Base-by-base conservation (phyloP, 1,140 invertebrate genomes). In the Lucilia sericata region DNA sequence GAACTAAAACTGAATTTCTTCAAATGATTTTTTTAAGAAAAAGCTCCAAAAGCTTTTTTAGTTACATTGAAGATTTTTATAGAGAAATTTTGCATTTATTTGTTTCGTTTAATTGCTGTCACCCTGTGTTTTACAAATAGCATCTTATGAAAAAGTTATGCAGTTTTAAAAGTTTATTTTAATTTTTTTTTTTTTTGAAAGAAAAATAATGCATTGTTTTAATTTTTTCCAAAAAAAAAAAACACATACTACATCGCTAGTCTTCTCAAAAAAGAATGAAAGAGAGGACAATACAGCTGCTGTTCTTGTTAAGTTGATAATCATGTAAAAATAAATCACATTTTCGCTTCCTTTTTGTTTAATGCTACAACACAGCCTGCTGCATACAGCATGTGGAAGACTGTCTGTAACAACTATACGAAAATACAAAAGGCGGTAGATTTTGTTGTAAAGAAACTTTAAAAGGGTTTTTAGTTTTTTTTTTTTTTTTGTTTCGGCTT, bases 311-410 rank as follows among this genome's bases (percentile, higher is more conserved):
- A 90, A 90, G 88, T 90, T 90, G 88, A 90, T 90, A 90, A 90
- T 88, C 88, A 90, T 90, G 88, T 90, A 90, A 89, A 90, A 90
- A 90, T 90, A 90, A 90, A 90, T 90, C 88, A 90, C 88, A 89
- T 90, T 89, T 89, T 89, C 87, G 88, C 89, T 88, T 87, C 88
- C 89, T 88, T 84, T 84, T 84, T 76, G 19, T 30, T 47, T 19
- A 34, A 30, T 55, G 81, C 25, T 30, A 30, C 25, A 30, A 3
- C 25, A 30, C 25, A 30, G 25, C 25, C 25, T 30, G 25, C 25
- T 30, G 25, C 25, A 30, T 30, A 30, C 25, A 30, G 25, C 19
- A 34, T 82, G 30, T 70, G 55, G 13, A 55, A 42, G 42, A 42
- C 42, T 2, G 42, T 30, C 25, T 30, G 5, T 5, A 42, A 42